Percentiles rank a stretch among this genome's conserved stretches.
Conservation (phyloP, 2,888 invertebrate species). For the Stictocephala bisonia region DNA sequence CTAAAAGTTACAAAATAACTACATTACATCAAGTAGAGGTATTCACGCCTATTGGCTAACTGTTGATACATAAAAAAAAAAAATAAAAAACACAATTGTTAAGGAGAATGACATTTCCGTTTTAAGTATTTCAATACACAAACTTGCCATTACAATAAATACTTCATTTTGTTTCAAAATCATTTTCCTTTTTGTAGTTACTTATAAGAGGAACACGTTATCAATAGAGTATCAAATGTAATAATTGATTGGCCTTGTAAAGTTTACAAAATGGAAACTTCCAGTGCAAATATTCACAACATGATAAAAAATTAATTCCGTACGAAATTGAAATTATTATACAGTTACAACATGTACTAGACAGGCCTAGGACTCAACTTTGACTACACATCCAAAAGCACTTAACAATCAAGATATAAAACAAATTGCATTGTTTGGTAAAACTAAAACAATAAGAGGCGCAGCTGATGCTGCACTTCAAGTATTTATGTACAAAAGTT, state of each 20-base stretch:
- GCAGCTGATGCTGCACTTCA: conserved; percentile 25
- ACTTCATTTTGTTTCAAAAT: too few relatives aligned
- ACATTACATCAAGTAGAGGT: too few relatives aligned
- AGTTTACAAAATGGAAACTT: conserved; percentile 8
- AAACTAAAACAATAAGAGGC: conserved; percentile 13
- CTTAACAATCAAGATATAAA: conserved; percentile 38
- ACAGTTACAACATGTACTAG: conserved; percentile 26
- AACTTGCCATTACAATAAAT: too few relatives aligned
- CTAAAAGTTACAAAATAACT: too few relatives aligned
- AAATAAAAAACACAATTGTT: too few relatives aligned
- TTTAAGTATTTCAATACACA: too few relatives aligned
- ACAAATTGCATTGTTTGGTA: conserved; percentile 42
- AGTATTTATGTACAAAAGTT: conserved; percentile 42
- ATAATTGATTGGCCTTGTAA: too few relatives aligned
- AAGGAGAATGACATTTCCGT: too few relatives aligned
- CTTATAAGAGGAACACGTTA: conserved; percentile 18
- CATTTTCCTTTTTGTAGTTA: too few relatives aligned
- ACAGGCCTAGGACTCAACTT: conserved; percentile 12
- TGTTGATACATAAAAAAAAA: too few relatives aligned
- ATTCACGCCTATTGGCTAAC: too few relatives aligned
- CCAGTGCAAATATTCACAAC: conserved; percentile 24
- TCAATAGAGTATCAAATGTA: too few relatives aligned
- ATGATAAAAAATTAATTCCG: conserved; percentile 19
- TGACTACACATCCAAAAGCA: conserved; percentile 44
- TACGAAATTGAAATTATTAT: conserved; percentile 36